phyloP scores from a whole-genome alignment of 2,888 invertebrate genomes.

The Apamea sordens region DNA sequence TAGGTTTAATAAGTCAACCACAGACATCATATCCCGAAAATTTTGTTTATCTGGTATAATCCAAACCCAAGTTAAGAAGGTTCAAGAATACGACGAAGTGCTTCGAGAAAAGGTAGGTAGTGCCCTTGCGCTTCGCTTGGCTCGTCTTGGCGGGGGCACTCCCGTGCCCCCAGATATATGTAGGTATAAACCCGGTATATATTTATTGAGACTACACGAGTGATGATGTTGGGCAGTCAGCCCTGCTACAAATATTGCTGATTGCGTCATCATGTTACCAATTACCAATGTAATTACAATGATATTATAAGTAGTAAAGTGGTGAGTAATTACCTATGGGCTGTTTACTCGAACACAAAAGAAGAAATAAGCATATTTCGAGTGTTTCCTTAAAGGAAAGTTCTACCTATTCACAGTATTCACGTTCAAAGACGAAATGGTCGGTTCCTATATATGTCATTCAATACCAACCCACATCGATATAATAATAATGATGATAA shows the following conservation, averaged over 20 bases:
- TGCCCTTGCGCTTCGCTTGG: too few relatives aligned
- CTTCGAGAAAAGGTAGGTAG: too few relatives aligned
- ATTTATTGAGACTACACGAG: not conserved
- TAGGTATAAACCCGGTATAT: not conserved
- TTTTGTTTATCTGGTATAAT: too few relatives aligned
- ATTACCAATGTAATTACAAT: not conserved
- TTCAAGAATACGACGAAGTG: too few relatives aligned
- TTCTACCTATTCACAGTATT: not conserved
- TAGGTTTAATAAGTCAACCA: too few relatives aligned
- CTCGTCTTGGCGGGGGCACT: too few relatives aligned
- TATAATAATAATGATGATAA: not conserved
- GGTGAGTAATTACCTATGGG: not conserved
- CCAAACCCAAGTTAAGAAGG: too few relatives aligned
- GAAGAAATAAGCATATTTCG: not conserved
- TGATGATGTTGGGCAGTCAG: not conserved
- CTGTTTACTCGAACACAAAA: not conserved
- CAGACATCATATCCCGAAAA: too few relatives aligned
- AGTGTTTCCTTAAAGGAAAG: not conserved
- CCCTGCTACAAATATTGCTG: not conserved
- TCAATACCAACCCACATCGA: not conserved
- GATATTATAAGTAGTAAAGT: too few relatives aligned
- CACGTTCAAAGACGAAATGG: not conserved
- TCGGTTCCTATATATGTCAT: not conserved
- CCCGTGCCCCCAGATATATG: too few relatives aligned
- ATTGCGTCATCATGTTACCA: not conserved